Evolutionary conservation across 2,113 vertebrate genomes (phyloP).

Genomic region (Oncorhynchus tshawytscha): DNA sequence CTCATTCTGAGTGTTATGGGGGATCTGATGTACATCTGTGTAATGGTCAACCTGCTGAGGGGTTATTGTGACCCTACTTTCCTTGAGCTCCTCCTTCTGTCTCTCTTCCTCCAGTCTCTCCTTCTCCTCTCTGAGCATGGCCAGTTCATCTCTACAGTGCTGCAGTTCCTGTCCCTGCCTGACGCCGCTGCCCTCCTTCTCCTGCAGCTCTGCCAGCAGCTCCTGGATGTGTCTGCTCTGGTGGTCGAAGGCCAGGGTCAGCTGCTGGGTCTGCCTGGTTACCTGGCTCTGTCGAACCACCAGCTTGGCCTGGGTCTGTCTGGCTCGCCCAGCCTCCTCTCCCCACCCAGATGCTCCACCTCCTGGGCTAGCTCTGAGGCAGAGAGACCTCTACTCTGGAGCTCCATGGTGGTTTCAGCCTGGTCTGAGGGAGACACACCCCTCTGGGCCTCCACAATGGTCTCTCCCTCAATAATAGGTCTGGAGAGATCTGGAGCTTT

Average conservation of each 20-base stretch:
- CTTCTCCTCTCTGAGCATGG: slow-evolving; percentile 30
- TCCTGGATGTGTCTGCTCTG: slow-evolving; percentile 74
- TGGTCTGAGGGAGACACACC: slow-evolving; percentile 9
- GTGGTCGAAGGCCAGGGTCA: slow-evolving; percentile 75
- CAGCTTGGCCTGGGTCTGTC: slow-evolving; percentile 65
- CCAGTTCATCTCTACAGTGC: slow-evolving; percentile 49
- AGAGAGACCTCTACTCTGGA: slow-evolving; percentile 2
- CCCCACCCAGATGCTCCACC: slow-evolving; percentile 53
- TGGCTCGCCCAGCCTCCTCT: slow-evolving; percentile 61
- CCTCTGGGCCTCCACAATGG: background rate
- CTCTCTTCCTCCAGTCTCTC: background rate
- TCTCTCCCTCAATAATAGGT: background rate
- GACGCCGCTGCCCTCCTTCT: slow-evolving; percentile 66
- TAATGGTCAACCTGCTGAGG: background rate
- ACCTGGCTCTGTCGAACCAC: slow-evolving; percentile 74
- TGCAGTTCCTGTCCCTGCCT: slow-evolving; percentile 63
- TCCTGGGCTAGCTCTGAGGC: slow-evolving; percentile 45
- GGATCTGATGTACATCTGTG: background rate
- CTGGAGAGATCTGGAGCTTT: slow-evolving; percentile 11
- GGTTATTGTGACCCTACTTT: background rate
- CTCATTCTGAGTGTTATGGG: background rate
- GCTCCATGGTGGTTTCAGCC: background rate
- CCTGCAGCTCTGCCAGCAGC: slow-evolving; percentile 71
- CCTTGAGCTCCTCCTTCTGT: background rate
- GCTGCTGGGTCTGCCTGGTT: slow-evolving; percentile 72